Evolutionary conservation across 2,113 vertebrate genomes (phyloP).

Genomic region (Nycticorax nycticorax): DNA sequence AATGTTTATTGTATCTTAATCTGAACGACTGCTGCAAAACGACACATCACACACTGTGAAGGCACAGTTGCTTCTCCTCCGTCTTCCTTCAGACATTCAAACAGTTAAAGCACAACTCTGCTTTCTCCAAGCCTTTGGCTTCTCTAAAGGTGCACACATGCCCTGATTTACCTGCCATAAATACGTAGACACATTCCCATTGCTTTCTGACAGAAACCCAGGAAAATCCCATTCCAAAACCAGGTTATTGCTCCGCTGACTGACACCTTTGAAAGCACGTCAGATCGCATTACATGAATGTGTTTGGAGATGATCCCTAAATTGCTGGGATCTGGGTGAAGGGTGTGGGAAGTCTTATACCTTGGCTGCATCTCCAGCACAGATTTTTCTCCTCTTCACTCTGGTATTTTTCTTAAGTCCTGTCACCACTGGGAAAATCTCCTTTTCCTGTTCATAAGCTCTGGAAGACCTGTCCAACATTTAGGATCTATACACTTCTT

Average conservation of each 20-base stretch:
- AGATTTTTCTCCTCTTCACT: neutral
- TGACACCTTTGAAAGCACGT: neutral
- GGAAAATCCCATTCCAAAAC: neutral
- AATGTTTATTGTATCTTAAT: neutral
- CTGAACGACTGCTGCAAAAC: neutral
- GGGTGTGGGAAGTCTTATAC: neutral
- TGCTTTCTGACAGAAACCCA: neutral
- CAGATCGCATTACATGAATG: accelerated
- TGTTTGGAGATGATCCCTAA: neutral
- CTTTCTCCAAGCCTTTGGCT: neutral
- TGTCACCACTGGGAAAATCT: neutral
- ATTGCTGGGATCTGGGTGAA: neutral
- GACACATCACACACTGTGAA: accelerated
- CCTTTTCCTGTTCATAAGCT: neutral
- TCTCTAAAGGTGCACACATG: neutral
- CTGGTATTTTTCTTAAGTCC: neutral
- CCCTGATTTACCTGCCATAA: neutral
- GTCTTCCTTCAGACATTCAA: neutral
- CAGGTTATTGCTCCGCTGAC: neutral
- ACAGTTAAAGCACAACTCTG: neutral
- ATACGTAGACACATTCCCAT: neutral
- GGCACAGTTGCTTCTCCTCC: neutral
- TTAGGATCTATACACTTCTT: neutral
- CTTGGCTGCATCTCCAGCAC: neutral
- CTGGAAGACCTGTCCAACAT: neutral